A percentile compares a stretch with the other conserved stretches of the same genome.
phyloP scores from a whole-genome alignment of 2,888 invertebrate genomes.

The Lucinisca nassula region DNA sequence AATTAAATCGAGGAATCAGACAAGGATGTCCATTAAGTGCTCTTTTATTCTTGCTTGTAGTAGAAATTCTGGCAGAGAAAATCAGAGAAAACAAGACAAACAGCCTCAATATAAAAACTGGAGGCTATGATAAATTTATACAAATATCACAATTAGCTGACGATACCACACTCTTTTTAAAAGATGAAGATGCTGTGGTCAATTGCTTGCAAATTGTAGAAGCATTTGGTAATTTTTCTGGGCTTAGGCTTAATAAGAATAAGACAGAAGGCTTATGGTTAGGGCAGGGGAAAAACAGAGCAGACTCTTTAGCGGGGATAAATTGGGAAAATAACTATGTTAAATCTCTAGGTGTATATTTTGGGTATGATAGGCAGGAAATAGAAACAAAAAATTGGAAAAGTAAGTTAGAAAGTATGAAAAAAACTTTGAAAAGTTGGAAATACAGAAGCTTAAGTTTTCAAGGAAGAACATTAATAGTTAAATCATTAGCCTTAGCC shows the following conservation, averaged over 20 bases:
- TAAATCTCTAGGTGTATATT: neutral
- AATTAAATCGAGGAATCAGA: neutral
- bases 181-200: neutral
- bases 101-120: neutral
- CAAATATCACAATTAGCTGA: conserved; percentile 10
- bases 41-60: conserved; percentile 15
- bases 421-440: neutral
- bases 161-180: conserved; percentile 12
- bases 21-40: conserved; percentile 35
- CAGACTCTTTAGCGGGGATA: neutral
- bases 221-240: neutral
- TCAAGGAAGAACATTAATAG: neutral
- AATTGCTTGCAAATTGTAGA: neutral
- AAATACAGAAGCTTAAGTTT: neutral
- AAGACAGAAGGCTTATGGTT: neutral
- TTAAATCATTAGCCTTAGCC: neutral
- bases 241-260: neutral
- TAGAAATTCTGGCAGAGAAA: conserved; percentile 11
- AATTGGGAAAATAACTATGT: neutral
- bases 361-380: neutral
- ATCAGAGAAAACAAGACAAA: neutral
- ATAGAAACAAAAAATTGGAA: neutral
- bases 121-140: neutral
- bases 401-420: neutral
- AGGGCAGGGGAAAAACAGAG: neutral